These are phyloP conservation scores for Mus caroli DNA, from an alignment of 2,797 vertebrate genomes.

Conservation along the genomic window DNA sequence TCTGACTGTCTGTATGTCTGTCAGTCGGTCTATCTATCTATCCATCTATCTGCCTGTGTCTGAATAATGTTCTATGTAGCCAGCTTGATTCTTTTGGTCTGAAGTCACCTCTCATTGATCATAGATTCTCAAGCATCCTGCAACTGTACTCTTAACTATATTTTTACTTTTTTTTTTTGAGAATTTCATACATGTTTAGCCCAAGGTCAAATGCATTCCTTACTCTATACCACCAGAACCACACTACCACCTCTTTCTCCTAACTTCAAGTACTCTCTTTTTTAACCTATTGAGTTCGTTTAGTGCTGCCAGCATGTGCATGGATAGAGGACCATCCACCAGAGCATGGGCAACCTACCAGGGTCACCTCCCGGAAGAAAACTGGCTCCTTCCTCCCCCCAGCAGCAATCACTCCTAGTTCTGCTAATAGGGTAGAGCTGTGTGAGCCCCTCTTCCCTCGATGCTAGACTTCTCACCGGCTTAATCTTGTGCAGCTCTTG, in stretches of 20 bases:
- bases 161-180: neutral
- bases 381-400: neutral
- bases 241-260: neutral
- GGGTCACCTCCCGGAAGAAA: neutral
- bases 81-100: constrained; percentile 16
- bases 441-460: neutral
- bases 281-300: neutral
- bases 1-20: neutral
- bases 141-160: neutral
- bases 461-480: neutral
- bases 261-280: neutral
- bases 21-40: neutral
- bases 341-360: neutral
- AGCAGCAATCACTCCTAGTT: neutral
- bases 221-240: neutral
- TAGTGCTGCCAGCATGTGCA: neutral
- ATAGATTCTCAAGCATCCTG: neutral
- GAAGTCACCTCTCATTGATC: neutral
- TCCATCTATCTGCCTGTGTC: neutral
- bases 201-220: neutral
- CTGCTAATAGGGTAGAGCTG: neutral
- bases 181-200: neutral
- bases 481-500: neutral
- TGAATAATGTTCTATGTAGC: neutral
- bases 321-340: neutral